Base-by-base conservation (phyloP, 2,113 vertebrate genomes). In the Formicarius rufipectus region DNA sequence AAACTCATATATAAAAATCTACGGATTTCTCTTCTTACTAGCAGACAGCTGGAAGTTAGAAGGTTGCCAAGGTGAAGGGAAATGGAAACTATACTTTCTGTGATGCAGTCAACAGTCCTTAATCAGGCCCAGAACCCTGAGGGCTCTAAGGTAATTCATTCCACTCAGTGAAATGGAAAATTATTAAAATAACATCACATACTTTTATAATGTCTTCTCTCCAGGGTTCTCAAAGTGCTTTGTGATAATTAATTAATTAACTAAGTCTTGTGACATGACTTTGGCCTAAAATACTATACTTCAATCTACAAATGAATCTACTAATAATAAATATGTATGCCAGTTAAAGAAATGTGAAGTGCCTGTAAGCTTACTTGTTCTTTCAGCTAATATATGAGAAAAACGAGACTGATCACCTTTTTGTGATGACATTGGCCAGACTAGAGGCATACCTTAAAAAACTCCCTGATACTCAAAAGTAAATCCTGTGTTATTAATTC, bases 171-270 rank as follows among this genome's bases (percentile, higher is more conserved):
- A 94, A 94, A 97, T 86, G 47, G 83, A 90, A 93, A 80, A 92
- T 89, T 92, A 90, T 93, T 97, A 84, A 95, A 95, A 95, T 94
- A 88, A 76, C 89, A 91, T 79, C 69, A 78, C 77, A 47, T 60
- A 53, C 52, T 95, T 95, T 91, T 75, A 89, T 68, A 95, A 84
- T 6, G 11, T 73, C 62, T 68, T 87, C 84, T 93, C 95, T 92
- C 81, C 53, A 78, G 93, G 87, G 93, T 84, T 91, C 77, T 95
- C 49, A 91, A 95, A 96, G 93, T 85, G 89, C 81, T 97, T 94
- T 87, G 31, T 72, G 84, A 95, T 94, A 89, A 93, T 81, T 95
- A 95, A 93, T 96, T 96, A 94, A 96, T 88, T 96, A 94, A 92
- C 75, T 72, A 84, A 89, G 12, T 25, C 53, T 84, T 91, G 69